These are phyloP conservation scores for Baccha elongata DNA, from an alignment of 2,888 invertebrate genomes.

Conservation along the genomic window DNA sequence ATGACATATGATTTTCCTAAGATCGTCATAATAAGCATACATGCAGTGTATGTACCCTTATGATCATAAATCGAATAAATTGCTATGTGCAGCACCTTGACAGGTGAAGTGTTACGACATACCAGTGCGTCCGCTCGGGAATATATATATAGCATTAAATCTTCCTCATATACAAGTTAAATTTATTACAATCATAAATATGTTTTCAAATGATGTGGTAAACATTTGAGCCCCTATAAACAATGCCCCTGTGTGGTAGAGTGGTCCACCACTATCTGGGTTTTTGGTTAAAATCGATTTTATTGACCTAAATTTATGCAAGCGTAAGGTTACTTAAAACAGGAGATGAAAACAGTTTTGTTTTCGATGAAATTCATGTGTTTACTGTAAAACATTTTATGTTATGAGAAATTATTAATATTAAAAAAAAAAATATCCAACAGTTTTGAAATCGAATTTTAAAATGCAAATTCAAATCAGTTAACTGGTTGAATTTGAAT, in stretches of 20 bases:
- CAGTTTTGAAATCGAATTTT: background rate
- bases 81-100: slow-evolving; percentile 47
- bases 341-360: slow-evolving; percentile 20
- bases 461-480: slow-evolving; percentile 5
- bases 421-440: slow-evolving; percentile 19
- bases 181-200: slow-evolving; percentile 68
- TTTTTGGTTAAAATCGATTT: slow-evolving; percentile 58
- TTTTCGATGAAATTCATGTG: slow-evolving; percentile 8
- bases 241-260: slow-evolving; percentile 16
- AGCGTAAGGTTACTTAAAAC: slow-evolving; percentile 16
- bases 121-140: slow-evolving; percentile 48
- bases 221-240: slow-evolving; percentile 68
- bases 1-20: slow-evolving; percentile 37
- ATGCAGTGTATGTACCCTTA: slow-evolving; percentile 3
- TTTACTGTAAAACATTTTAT: background rate
- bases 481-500: background rate
- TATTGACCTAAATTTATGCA: slow-evolving; percentile 60
- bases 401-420: background rate
- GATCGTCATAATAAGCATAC: slow-evolving; percentile 29
- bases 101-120: slow-evolving; percentile 51
- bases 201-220: slow-evolving; percentile 67
- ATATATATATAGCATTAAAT: slow-evolving; percentile 56
- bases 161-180: slow-evolving; percentile 26
- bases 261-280: slow-evolving; percentile 21
- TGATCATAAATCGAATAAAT: slow-evolving; percentile 53